phyloP scores from a whole-genome alignment of 53 echinoderm and acorn worm species.

The Holothuria scabra region DNA sequence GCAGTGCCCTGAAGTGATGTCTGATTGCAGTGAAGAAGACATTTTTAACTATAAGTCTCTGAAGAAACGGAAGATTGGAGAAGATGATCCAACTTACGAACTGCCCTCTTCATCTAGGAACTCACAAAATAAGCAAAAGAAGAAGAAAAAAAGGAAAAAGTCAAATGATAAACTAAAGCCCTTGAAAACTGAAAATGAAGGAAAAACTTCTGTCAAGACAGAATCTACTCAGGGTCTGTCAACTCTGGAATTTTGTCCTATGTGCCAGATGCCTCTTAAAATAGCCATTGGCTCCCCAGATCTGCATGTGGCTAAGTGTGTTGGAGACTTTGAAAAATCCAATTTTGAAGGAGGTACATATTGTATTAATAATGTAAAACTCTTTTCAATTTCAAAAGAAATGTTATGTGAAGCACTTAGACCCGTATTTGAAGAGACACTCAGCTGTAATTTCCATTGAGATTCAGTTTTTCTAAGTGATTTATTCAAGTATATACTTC shows the following conservation, averaged over 20 bases:
- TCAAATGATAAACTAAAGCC: not conserved
- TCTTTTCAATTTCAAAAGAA: too few species aligned
- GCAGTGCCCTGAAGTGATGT: not conserved
- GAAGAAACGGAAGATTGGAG: not conserved
- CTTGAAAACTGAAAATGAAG: not conserved
- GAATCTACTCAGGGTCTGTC: not conserved
- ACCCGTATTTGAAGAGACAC: too few species aligned
- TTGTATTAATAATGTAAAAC: too few species aligned
- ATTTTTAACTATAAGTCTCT: slow-evolving; percentile 21
- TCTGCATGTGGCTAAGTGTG: slow-evolving; percentile 7
- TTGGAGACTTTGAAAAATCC: not conserved
- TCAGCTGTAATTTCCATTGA: too few species aligned
- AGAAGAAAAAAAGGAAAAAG: not conserved
- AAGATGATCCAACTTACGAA: not conserved
- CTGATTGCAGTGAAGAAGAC: slow-evolving; percentile 30
- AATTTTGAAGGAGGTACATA: slow-evolving; percentile 26
- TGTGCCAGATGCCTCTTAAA: slow-evolving; percentile 30
- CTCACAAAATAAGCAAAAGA: not conserved
- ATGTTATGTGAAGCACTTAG: too few species aligned
- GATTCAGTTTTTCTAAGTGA: too few species aligned
- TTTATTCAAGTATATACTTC: too few species aligned
- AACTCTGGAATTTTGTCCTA: slow-evolving; percentile 1
- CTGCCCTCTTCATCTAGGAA: not conserved
- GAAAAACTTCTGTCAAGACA: not conserved
- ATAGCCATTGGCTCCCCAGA: slow-evolving; percentile 17